These are phyloP conservation scores for Prosapia bicincta DNA, from an alignment of 2,888 invertebrate genomes.

Conservation along the genomic window DNA sequence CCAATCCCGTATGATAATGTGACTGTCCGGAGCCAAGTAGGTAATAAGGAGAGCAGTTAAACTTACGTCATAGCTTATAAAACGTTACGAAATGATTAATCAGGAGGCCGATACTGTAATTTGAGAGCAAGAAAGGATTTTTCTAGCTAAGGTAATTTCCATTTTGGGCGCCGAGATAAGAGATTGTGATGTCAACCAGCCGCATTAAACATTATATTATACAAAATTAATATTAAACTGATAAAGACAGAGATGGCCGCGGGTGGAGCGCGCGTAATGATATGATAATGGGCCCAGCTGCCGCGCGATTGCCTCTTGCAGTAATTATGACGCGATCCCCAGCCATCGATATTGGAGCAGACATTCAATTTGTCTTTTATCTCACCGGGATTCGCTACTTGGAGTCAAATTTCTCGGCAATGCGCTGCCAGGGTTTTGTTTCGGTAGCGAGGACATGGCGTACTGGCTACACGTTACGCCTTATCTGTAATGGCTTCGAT, in stretches of 20 bases:
- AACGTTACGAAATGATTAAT: not conserved
- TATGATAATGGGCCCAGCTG: not conserved
- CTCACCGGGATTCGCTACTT: not conserved
- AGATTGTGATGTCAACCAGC: not conserved
- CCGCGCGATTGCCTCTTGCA: not conserved
- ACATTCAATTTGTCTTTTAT: slow-evolving; percentile 2
- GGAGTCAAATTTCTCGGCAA: not conserved
- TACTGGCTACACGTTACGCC: not conserved
- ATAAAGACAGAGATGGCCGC: not conserved
- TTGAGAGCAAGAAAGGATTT: not conserved
- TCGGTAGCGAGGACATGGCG: not conserved
- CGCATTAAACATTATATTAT: slow-evolving; percentile 23
- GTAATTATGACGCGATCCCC: not conserved
- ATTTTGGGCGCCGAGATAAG: not conserved
- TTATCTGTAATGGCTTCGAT: not conserved
- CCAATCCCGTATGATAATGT: no score
- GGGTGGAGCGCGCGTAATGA: not conserved
- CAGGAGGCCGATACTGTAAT: not conserved
- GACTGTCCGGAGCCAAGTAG: no score
- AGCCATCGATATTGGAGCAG: not conserved
- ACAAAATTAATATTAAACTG: slow-evolving; percentile 25
- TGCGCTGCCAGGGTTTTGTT: not conserved
- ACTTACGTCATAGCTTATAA: no score
- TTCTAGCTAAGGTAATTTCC: not conserved
- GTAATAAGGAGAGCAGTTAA: no score